phyloP scores from a whole-genome alignment of 1,140 invertebrate genomes.

The Steinernema feltiae region DNA sequence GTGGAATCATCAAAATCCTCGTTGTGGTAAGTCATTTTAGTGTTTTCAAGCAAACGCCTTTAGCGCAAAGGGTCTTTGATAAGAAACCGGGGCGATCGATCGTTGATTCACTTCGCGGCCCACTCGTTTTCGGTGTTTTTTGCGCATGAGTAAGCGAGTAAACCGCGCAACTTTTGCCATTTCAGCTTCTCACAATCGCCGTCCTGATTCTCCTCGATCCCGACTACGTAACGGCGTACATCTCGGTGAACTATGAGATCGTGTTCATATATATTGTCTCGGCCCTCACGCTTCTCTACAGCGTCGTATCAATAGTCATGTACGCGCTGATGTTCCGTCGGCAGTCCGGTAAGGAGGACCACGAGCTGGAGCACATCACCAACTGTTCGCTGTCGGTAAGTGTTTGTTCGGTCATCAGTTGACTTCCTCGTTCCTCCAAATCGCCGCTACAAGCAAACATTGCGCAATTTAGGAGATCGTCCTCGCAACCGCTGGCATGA shows the following conservation, averaged over 20 bases:
- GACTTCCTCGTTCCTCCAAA: background rate
- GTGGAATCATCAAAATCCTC: background rate
- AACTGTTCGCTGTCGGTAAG: constrained; percentile 34
- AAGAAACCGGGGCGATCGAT: background rate
- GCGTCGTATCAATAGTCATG: constrained; percentile 33
- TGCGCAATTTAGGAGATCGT: constrained; percentile 33
- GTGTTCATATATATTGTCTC: constrained; percentile 40
- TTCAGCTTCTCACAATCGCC: constrained; percentile 36
- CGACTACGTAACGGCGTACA: constrained; percentile 39
- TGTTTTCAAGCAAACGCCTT: background rate
- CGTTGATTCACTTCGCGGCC: background rate
- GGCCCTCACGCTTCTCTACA: constrained; percentile 38
- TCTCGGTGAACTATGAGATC: constrained; percentile 39
- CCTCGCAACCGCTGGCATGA: constrained; percentile 36
- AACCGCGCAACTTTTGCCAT: background rate
- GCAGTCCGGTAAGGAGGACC: background rate
- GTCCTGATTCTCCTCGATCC: constrained; percentile 39
- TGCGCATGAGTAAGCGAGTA: background rate
- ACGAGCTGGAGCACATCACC: constrained; percentile 27
- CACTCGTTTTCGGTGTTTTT: no score
- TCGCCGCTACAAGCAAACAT: background rate
- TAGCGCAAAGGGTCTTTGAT: background rate
- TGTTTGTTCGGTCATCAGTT: constrained; percentile 10
- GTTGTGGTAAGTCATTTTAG: background rate
- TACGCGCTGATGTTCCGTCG: constrained; percentile 29